These are phyloP conservation scores for Copsychus sechellarum DNA, from an alignment of 2,113 vertebrate species.

Conservation along the genomic window DNA sequence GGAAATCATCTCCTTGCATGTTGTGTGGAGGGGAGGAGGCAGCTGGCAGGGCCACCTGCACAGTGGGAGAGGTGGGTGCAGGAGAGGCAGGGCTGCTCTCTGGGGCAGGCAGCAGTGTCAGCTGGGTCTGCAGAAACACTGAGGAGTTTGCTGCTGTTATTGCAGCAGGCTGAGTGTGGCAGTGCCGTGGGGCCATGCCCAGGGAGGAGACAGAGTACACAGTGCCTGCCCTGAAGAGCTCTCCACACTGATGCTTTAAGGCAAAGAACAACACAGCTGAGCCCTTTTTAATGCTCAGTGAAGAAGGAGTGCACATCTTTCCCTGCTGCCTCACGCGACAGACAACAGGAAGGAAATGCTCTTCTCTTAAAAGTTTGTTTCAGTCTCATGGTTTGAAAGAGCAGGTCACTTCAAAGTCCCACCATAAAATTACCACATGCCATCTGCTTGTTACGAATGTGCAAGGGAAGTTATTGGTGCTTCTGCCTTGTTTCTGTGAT, in stretches of 20 bases:
- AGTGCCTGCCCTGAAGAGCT: not conserved
- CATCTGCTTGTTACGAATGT: constrained; percentile 11
- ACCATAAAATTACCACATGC: not conserved
- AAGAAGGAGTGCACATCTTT: not conserved
- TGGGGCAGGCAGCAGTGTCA: not conserved
- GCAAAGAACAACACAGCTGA: not conserved
- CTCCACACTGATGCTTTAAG: not conserved
- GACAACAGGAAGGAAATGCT: constrained; percentile 39
- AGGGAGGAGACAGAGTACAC: not conserved
- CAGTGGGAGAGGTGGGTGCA: not conserved
- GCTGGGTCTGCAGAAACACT: rapidly evolving
- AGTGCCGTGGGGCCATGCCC: rapidly evolving
- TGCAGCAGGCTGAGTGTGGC: not conserved
- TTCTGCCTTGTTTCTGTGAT: constrained; percentile 46
- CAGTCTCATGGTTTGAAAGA: constrained; percentile 15
- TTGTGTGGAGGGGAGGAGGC: not conserved
- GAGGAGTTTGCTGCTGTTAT: not conserved
- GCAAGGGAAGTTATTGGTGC: not conserved
- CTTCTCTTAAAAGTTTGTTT: constrained; percentile 42
- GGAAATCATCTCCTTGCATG: rapidly evolving
- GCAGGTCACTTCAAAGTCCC: constrained; percentile 45
- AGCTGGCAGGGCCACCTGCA: not conserved
- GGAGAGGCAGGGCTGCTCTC: not conserved
- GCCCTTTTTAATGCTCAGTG: not conserved
- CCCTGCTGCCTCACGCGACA: not conserved